A percentile compares a stretch with the other conserved stretches of the same genome.
These are phyloP conservation scores for Amiota communis DNA, from an alignment of 2,888 invertebrate genomes.

Conservation along the genomic window DNA sequence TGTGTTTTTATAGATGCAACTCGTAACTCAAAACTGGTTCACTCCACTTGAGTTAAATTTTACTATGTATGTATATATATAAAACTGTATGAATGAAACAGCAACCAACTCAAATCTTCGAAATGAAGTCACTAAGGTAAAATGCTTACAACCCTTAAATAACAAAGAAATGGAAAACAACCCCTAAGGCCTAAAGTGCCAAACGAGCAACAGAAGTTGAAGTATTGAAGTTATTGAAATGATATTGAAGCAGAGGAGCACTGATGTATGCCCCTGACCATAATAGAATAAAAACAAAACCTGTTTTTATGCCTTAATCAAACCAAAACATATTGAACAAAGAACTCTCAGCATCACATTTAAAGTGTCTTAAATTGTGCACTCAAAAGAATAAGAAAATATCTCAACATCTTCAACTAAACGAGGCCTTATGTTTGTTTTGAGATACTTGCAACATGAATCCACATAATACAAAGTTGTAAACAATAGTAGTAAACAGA, in stretches of 20 bases:
- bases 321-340: no score
- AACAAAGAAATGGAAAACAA: not conserved
- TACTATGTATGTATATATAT: not conserved
- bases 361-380: no score
- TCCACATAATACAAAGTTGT: no score
- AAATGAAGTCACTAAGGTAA: slow-evolving; percentile 8
- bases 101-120: no score
- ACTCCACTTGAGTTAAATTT: not conserved
- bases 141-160: not conserved
- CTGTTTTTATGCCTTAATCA: not conserved
- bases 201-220: not conserved
- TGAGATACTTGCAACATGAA: no score
- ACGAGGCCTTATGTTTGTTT: no score
- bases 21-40: not conserved
- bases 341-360: no score
- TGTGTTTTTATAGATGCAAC: not conserved
- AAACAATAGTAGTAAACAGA: no score
- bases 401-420: no score
- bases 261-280: not conserved
- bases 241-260: not conserved
- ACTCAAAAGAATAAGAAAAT: no score
- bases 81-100: not conserved
- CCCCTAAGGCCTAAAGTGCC: not conserved
- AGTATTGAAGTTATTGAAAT: slow-evolving; percentile 6
- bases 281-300: not conserved